Base-by-base conservation (phyloP, 2,113 vertebrate genomes). In the Sapayoa aenigma region DNA sequence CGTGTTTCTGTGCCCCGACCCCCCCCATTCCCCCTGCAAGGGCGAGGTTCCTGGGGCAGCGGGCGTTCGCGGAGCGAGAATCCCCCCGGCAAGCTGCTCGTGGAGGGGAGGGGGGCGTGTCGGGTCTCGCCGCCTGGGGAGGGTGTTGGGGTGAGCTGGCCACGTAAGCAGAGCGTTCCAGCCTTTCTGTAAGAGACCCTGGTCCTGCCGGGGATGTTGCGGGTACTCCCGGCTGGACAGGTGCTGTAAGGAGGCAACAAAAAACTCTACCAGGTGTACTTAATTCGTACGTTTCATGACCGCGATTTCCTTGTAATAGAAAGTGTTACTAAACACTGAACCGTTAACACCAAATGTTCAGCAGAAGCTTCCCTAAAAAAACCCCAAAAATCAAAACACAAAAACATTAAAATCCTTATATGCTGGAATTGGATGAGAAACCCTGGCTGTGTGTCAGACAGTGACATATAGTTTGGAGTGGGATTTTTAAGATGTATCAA, bases 11-110 rank as follows among this genome's bases (percentile, higher is more conserved):
- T n/a, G 59, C 30, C 8, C 16, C 3, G 25, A 52, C 21, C 7
- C 23, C 20, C 20, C 35, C 17, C 14, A 0, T 11, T 23, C 7
- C 12, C 9, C 22, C 42, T 23, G 37, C 35, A 12, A 9, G 10
- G 39, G 17, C 13, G 9, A 27, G 66, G 19, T 10, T 39, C 62
- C 42, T 19, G 75, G 16, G 4, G 24, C 5, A n/a, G 3, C 15
- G 35, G 65, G 30, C 1, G 42, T 20, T 11, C 2, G 3, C 9
- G 7, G 9, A 30, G 65, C 12, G 25, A 20, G 24, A 31, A 14
- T 12, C 7, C 20, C 13, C 53, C 23, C n/a, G n/a, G n/a, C n/a
- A n/a, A n/a, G n/a, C n/a, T n/a, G 44, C 19, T 23, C 0, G 27
- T 0, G 5, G 44, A 41, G 60, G 10, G 31, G n/a, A 2, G 59